Evolutionary conservation across 1,140 invertebrate genomes (phyloP).

Genomic region (Drosophila lowei): DNA sequence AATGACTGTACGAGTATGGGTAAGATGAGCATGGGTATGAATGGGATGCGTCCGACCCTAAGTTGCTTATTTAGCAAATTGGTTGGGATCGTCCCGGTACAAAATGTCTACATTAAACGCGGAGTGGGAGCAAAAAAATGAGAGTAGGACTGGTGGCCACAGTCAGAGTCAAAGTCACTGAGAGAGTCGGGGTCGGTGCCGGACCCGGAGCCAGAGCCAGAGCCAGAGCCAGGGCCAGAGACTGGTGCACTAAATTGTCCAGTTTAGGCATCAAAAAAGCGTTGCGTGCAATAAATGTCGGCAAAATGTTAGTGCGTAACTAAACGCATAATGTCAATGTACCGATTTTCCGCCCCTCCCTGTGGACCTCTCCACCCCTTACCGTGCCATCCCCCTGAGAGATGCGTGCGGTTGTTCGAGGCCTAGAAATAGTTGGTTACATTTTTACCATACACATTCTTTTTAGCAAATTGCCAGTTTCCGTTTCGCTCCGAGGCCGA

Average conservation of each 20-base stretch:
- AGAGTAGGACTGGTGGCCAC: not conserved
- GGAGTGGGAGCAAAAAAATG: not conserved
- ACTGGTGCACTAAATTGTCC: constrained; percentile 56
- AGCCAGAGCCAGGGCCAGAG: too few relatives aligned
- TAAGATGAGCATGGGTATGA: not conserved
- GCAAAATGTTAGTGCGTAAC: constrained; percentile 74
- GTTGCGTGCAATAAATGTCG: constrained; percentile 70
- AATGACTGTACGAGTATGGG: constrained; percentile 4
- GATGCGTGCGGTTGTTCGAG: constrained; percentile 14
- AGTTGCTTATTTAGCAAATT: constrained; percentile 71
- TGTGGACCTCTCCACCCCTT: not conserved
- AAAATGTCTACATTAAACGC: constrained; percentile 23
- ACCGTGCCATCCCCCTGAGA: not conserved
- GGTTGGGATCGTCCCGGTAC: constrained; percentile 27
- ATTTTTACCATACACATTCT: constrained; percentile 13
- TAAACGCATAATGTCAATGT: constrained; percentile 79
- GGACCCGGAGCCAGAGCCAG: constrained; percentile 1
- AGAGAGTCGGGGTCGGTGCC: too few relatives aligned
- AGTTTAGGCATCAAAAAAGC: constrained; percentile 68
- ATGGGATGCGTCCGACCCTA: constrained; percentile 8
- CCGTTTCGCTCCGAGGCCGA: constrained; percentile 48
- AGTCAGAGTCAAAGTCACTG: too few relatives aligned
- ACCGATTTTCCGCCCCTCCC: constrained; percentile 31
- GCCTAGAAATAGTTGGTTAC: constrained; percentile 18
- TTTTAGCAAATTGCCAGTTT: constrained; percentile 79